Base-by-base conservation (phyloP, 1,140 invertebrate species). In the Contarinia nasturtii region DNA sequence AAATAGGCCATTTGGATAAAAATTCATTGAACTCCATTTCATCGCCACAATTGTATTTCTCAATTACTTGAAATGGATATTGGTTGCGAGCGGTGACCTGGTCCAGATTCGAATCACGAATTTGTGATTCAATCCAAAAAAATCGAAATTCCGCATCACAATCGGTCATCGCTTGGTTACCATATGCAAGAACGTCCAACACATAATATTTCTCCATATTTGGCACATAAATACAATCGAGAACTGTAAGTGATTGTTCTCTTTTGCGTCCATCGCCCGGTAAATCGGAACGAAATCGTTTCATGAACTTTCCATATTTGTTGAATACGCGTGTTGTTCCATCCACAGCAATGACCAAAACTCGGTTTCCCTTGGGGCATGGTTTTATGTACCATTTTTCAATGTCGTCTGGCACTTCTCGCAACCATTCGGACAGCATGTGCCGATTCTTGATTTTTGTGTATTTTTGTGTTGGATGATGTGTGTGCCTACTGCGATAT, bases 141-240 rank as follows among this genome's bases (percentile, higher is more conserved):
- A 55, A 56, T 54, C 56, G 40, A 45, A 57, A 62, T 14, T 45
- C 48, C 1, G 61, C 83, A 60, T 91, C 85, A 67, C 80, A 85
- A 54, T 89, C 75, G 48, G 75, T 68, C 46, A 89, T 69, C 14
- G 77, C 68, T 51, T 80, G 75, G 51, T 74, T 76, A 51, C 80
- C 86, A 86, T 87, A 94, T 38, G 74, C 75, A 37, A 95, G 66
- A 5, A 88, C 67, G 63, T 94, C 90, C 42, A 93, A 59, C 2
- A 88, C 69, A 63, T 79, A 90, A 59, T 80, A 81, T 0, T 67
- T 76, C 48, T 79, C 74, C 33, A 63, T 57, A 1, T 65, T 51
- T 51, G 76, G 71, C 53, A 72, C 64, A 63, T 76, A 88, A 34
- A 94, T 73, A 59, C 86, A 87, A 63, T 93, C 89, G 4, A 93